Conservation (phyloP, 2,113 vertebrate genomes). For the Channa argus region DNA sequence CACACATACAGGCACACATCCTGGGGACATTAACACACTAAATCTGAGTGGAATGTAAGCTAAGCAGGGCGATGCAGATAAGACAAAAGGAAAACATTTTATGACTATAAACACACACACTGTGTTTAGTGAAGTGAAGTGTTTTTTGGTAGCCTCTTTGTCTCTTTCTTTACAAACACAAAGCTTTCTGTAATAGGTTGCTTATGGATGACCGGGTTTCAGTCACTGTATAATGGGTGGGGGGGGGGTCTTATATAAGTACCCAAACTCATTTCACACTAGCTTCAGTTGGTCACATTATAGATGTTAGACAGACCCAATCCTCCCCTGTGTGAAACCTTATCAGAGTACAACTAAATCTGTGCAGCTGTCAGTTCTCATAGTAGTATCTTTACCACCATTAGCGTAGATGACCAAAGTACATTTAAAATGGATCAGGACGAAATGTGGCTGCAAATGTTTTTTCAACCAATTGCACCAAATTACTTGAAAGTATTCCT, state of each 20-base stretch:
- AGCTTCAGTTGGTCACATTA: conserved; percentile 6
- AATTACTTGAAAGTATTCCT: neutral
- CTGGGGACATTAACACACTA: conserved; percentile 22
- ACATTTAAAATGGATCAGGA: neutral
- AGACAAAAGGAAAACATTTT: conserved; percentile 31
- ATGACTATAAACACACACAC: conserved; percentile 4
- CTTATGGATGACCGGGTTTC: conserved; percentile 23
- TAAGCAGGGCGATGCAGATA: conserved; percentile 23
- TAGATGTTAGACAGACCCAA: conserved; percentile 18
- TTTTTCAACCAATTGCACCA: neutral
- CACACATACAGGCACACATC: conserved; percentile 28
- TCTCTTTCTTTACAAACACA: conserved; percentile 2
- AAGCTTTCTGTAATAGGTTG: conserved; percentile 20
- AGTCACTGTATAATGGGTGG: conserved; percentile 20
- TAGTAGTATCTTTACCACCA: neutral
- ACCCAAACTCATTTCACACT: conserved; percentile 32
- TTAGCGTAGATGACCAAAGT: conserved; percentile 2
- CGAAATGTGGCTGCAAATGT: neutral
- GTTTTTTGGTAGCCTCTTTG: neutral
- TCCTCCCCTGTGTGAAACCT: conserved; percentile 8
- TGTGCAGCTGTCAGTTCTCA: conserved; percentile 18
- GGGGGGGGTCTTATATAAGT: conserved; percentile 25
- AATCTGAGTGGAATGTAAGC: conserved; percentile 27
- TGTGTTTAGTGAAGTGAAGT: neutral
- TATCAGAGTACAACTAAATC: conserved; percentile 1